A percentile compares a stretch with the other conserved stretches of the same genome.
These are phyloP conservation scores for Pyrrhura leucotis DNA, from an alignment of 2,797 vertebrate genomes.

Conservation along the genomic window DNA sequence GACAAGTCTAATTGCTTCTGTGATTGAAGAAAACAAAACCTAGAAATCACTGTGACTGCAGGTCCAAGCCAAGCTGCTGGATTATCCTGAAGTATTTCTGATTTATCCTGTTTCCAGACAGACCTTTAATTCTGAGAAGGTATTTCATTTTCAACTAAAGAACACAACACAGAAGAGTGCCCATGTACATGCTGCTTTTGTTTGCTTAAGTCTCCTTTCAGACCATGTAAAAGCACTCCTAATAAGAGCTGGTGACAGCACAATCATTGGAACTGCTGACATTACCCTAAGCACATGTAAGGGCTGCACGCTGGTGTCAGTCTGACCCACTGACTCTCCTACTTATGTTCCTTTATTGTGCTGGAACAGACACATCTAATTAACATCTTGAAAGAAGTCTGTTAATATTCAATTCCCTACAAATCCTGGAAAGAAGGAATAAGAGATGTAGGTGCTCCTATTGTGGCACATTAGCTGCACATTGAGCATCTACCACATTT, in stretches of 20 bases:
- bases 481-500: not conserved
- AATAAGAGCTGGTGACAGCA: not conserved
- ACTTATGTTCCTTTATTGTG: not conserved
- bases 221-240: not conserved
- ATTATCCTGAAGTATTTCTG: not conserved
- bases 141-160: not conserved
- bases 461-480: not conserved
- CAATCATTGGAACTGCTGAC: not conserved
- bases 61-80: not conserved
- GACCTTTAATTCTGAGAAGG: not conserved
- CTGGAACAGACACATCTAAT: not conserved
- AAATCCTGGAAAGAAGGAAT: not conserved
- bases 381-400: not conserved
- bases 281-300: not conserved
- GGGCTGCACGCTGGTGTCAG: not conserved
- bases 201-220: not conserved
- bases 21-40: not conserved
- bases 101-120: not conserved
- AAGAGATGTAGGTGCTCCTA: not conserved
- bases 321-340: not conserved
- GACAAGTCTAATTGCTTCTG: slow-evolving; percentile 18
- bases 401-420: not conserved
- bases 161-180: not conserved
- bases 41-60: not conserved
- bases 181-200: not conserved